Evolutionary conservation across 92 coral and sea anemone genomes (phyloP).

Genomic region (Isaurus tuberculatus): DNA sequence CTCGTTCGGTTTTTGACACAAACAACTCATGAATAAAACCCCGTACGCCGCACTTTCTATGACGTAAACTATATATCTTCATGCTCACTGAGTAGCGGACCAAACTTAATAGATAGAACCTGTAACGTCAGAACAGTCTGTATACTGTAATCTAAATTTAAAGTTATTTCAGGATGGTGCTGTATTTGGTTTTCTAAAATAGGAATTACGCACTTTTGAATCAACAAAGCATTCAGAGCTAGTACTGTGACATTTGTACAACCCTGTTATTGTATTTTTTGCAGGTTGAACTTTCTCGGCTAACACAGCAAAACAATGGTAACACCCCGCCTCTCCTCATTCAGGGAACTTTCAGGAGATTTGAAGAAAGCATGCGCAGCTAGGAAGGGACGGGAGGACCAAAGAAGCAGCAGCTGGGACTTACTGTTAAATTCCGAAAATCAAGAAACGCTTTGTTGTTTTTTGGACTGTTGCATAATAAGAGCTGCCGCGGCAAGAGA

Average conservation of each 20-base stretch:
- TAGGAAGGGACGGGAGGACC: not conserved
- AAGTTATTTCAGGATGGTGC: too few relatives aligned
- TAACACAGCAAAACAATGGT: not conserved
- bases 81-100: too few relatives aligned
- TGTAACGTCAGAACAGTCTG: too few relatives aligned
- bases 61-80: too few relatives aligned
- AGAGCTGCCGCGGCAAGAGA: not conserved
- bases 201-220: too few relatives aligned
- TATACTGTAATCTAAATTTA: too few relatives aligned
- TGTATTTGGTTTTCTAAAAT: too few relatives aligned
- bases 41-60: too few relatives aligned
- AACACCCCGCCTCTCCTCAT: slow-evolving; percentile 9
- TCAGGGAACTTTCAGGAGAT: slow-evolving; percentile 34
- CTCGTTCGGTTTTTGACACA: too few relatives aligned
- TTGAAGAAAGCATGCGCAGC: too few relatives aligned
- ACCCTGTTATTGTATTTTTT: not conserved
- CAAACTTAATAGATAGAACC: too few relatives aligned
- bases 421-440: not conserved
- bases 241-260: not conserved
- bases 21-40: too few relatives aligned
- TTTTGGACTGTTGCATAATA: not conserved
- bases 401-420: not conserved
- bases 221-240: not conserved
- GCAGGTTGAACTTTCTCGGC: slow-evolving; percentile 40
- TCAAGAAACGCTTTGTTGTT: slow-evolving; percentile 1